These are phyloP conservation scores for Apeltes quadracus DNA, from an alignment of 2,113 vertebrate species.

Conservation along the genomic window DNA sequence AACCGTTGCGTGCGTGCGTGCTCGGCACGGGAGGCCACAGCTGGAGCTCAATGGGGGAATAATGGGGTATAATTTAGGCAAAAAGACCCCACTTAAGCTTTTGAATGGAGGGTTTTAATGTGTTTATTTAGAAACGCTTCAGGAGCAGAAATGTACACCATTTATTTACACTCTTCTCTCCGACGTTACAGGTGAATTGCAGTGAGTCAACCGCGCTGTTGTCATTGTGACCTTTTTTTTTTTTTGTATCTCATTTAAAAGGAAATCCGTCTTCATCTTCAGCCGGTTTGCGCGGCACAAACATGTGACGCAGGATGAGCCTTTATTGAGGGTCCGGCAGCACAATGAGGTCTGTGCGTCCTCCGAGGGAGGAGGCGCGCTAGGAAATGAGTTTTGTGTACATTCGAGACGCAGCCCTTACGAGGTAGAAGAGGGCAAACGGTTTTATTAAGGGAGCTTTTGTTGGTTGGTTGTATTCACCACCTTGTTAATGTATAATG, in stretches of 20 bases:
- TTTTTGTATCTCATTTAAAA: conserved; percentile 57
- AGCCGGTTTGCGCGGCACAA: conserved; percentile 44
- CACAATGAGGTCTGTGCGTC: conserved; percentile 59
- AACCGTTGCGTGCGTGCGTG: background rate
- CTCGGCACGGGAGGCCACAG: conserved; percentile 12
- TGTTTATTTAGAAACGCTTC: conserved; percentile 7
- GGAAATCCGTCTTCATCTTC: conserved; percentile 35
- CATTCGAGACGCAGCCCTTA: background rate
- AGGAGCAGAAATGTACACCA: background rate
- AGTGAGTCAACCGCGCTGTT: conserved; percentile 24
- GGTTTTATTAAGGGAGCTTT: background rate
- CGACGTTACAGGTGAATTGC: conserved; percentile 44
- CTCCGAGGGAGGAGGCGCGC: conserved; percentile 17
- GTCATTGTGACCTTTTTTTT: conserved; percentile 50
- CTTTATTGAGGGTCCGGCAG: conserved; percentile 62
- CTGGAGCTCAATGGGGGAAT: conserved; percentile 14
- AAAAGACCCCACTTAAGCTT: background rate
- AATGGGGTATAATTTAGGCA: background rate
- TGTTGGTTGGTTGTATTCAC: background rate
- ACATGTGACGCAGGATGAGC: conserved; percentile 66
- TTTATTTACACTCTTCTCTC: background rate
- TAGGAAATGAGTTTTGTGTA: conserved; percentile 48
- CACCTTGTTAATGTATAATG: no score
- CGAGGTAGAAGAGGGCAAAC: conserved; percentile 36
- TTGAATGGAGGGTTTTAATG: conserved; percentile 4